Conservation (phyloP, 2,888 invertebrate genomes). For the Drosophila pseudotakahashii region DNA sequence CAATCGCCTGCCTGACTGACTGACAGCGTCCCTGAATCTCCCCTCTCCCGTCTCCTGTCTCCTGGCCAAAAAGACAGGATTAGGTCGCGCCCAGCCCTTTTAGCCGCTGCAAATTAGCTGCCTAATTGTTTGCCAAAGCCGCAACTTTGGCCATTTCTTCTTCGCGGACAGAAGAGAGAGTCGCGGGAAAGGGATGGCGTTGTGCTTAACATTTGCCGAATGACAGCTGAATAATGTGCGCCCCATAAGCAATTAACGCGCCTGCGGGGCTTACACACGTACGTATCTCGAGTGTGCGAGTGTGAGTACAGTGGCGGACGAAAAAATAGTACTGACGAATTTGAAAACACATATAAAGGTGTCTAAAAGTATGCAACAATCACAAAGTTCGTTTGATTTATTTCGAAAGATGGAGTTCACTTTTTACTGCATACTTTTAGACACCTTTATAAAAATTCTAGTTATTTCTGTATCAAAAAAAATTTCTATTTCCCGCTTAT, state of each 20-base stretch:
- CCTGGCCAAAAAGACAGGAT: constrained; percentile 57
- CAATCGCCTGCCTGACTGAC: constrained; percentile 14
- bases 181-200: background rate
- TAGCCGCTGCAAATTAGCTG: constrained; percentile 72
- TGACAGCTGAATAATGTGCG: constrained; percentile 79
- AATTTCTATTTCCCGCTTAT: too few relatives aligned
- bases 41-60: constrained; percentile 40
- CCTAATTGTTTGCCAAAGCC: constrained; percentile 80
- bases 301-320: constrained; percentile 7
- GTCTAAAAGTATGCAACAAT: background rate
- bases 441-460: background rate
- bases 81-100: constrained; percentile 58
- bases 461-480: too few relatives aligned
- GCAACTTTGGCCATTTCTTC: constrained; percentile 66
- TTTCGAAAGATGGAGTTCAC: background rate
- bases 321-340: background rate
- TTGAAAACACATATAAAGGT: background rate
- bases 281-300: constrained; percentile 21
- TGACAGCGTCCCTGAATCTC: constrained; percentile 43
- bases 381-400: background rate
- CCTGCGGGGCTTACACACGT: constrained; percentile 64
- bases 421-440: background rate
- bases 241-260: constrained; percentile 79
- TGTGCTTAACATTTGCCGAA: constrained; percentile 58
- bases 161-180: constrained; percentile 42